These are phyloP conservation scores for Acleris cristana DNA, from an alignment of 2,888 invertebrate species.

Conservation along the genomic window DNA sequence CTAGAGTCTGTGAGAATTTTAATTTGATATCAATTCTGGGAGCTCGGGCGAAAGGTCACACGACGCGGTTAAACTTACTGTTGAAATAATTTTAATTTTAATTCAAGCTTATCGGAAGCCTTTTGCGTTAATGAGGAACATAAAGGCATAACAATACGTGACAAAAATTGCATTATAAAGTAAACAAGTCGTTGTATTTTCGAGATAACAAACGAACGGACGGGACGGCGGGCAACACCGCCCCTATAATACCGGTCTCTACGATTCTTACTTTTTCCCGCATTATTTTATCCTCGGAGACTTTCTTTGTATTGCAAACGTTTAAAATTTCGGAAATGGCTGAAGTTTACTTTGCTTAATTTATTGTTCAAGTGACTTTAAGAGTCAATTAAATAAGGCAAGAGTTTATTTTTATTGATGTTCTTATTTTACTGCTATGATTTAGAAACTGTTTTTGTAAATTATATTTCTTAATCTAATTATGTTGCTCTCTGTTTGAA, in stretches of 20 bases:
- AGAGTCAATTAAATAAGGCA: no score
- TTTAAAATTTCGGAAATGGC: background rate
- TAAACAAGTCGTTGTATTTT: conserved; percentile 22
- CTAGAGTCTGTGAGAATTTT: background rate
- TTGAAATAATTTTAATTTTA: conserved; percentile 6
- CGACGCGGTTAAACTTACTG: background rate
- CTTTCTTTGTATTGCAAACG: background rate
- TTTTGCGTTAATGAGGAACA: conserved; percentile 14
- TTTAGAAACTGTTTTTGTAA: no score
- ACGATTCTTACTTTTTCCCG: conserved; percentile 15
- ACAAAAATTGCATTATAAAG: conserved; percentile 27
- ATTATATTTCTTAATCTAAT: no score
- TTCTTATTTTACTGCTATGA: no score
- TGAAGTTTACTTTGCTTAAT: background rate
- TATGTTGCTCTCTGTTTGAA: no score
- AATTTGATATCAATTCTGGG: background rate
- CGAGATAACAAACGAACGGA: conserved; percentile 27
- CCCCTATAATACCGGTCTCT: conserved; percentile 18
- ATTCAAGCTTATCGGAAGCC: conserved; percentile 20
- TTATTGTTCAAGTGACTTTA: background rate
- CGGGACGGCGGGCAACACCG: background rate
- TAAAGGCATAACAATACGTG: conserved; percentile 22
- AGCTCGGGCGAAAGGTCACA: background rate
- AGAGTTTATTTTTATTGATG: no score
- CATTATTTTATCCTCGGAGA: conserved; percentile 13